Base-by-base conservation (phyloP, 2,797 vertebrate species). In the Acanthis flammea region DNA sequence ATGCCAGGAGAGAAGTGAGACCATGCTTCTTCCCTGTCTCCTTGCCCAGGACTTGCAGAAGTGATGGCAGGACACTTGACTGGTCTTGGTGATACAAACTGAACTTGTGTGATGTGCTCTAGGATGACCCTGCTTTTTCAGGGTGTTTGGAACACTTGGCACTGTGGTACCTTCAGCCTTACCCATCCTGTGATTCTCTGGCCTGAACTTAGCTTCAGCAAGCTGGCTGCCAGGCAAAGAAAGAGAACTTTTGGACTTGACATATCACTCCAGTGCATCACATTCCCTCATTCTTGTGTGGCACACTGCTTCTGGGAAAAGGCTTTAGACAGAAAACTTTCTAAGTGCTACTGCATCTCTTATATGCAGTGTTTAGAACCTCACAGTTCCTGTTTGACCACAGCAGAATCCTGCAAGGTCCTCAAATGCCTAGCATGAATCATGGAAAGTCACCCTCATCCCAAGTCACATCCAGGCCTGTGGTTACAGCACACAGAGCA, bases 251-350 rank as follows among this genome's bases (percentile, higher is more conserved):
- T 81, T 71, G 41, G 27, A 45, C 48, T 50, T 63, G 25, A 65
- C 6, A 10, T 1, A 4, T 55, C 7, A 21, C 10, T 51, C 14
- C 35, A 72, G 42, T 51, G 18, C 24, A n/a, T 35, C 33, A 51
- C 19, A 30, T 8, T 16, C 13, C 6, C 21, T 72, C 0, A 0
- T 21, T 83, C 23, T 22, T 54, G 3, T 33, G 22, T 37, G 28
- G 10, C 28, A 53, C 16, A 28, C 27, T 47, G 30, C 8, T 76
- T 53, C 30, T 16, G 16, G 8, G 14, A 57, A 70, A 91, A 53
- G 9, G 6, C 3, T 82, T 92, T 55, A 79, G 14, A 45, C 35
- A 37, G 19, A 67, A 86, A 62, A 28, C 23, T 9, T 55, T 47
- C 14, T n/a, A 19, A n/a, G 18, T 60, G 12, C 13, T 71, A n/a